Evolutionary conservation across 2,888 invertebrate species (phyloP), one percentile per base, ranked within the genome.

Genomic region (Trilocha varians): DNA sequence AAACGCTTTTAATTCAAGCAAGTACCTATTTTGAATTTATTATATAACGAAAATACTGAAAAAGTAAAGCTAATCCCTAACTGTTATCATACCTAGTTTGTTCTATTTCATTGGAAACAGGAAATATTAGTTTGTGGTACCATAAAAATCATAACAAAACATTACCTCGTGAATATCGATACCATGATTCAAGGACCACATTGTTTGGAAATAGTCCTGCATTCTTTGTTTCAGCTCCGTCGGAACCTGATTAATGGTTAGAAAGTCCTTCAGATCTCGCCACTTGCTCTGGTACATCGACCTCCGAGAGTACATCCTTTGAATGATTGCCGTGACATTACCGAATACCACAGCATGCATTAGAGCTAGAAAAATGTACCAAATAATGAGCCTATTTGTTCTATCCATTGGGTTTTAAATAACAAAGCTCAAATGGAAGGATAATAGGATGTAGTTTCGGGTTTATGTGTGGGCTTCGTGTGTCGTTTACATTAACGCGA

Each of bases 301-400:
- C 34, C 97, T 89, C 35, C 97, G 88, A 1, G 97, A 95, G 79
- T 98, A 98, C 96, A 98, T 97, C 57, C 98, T 88, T 74, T 98
- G 98, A 66, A 98, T 98, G 61, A 98, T 97, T 41, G 98, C 97
- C 13, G 98, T 98, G 56, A 98, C 98, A 78, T 98, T 98, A 73
- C 98, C 98, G 71, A 98, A 98, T 34, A 98, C 97, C 41, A 97
- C 96, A 14, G 98, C 98, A 78, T 98, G 98, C 98, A 98, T 98
- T 64, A 98, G 88, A 37, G 98, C 98, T 98, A 85, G 42, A 70
- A 65, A 36, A 39, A 43, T 42, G 36, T 34, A 11, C 43, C 44
- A 42, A 42, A 25, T 25, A 25, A 25, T 25, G 25, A 25, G 11
- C 25, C 25, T 9, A 25, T 11, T 25, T 25, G 6, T 25, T 25